Conservation (phyloP, 2,113 vertebrate species). For the Xenus cinereus region DNA sequence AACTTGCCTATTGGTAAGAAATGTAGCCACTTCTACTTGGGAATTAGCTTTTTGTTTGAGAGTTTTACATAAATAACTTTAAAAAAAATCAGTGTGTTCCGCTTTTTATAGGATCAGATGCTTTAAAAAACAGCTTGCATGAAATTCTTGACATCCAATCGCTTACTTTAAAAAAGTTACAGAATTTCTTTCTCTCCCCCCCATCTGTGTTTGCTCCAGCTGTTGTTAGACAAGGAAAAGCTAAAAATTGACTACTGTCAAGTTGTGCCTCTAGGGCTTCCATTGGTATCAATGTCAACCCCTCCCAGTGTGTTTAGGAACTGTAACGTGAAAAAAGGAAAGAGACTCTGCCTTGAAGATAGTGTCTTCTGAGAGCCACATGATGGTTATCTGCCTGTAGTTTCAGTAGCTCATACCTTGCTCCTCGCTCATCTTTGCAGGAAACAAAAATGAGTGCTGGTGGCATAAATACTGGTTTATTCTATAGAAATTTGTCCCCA, state of each 20-base stretch:
- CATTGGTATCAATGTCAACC: background rate
- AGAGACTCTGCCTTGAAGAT: background rate
- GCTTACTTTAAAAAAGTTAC: background rate
- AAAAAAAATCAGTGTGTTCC: background rate
- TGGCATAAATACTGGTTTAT: background rate
- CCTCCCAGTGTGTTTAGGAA: background rate
- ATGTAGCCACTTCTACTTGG: background rate
- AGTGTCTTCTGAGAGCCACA: background rate
- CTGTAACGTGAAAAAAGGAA: background rate
- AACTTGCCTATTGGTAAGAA: background rate
- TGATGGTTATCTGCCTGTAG: background rate
- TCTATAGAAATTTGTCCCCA: background rate
- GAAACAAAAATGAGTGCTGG: background rate
- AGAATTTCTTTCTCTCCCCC: background rate
- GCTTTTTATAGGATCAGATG: background rate
- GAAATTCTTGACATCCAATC: background rate
- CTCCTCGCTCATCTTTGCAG: background rate
- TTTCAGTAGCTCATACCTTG: background rate
- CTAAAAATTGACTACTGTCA: background rate
- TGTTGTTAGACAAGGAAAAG: background rate
- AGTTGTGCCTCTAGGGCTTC: background rate
- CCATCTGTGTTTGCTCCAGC: background rate
- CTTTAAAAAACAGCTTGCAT: background rate
- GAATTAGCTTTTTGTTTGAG: background rate
- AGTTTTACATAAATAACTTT: background rate